Percentiles rank a stretch among this genome's conserved stretches.
phyloP scores from a whole-genome alignment of 2,888 invertebrate species.

The Zygothrica quintamaculata region DNA sequence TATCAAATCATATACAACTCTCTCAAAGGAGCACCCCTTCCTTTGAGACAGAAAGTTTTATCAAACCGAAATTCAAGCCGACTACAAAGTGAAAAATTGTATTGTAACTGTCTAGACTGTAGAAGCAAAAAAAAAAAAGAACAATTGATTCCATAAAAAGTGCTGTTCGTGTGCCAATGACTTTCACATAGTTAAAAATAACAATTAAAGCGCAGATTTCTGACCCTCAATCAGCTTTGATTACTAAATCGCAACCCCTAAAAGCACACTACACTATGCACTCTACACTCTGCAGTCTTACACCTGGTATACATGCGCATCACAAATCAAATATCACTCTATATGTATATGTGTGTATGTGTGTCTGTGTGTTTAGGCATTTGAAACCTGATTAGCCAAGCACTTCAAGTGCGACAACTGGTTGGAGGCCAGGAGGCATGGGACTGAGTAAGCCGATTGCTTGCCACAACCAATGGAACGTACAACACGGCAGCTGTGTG shows the following conservation, averaged over 20 bases:
- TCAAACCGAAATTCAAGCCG: slow-evolving; percentile 36
- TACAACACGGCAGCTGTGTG: slow-evolving; percentile 50
- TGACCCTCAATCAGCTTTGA: slow-evolving; percentile 61
- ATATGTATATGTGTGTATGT: slow-evolving; percentile 18
- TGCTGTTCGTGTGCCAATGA: slow-evolving; percentile 23
- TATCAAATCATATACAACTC: too few relatives aligned
- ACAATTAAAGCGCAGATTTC: slow-evolving; percentile 57
- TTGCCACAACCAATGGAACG: slow-evolving; percentile 31
- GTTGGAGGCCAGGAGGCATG: slow-evolving; percentile 14
- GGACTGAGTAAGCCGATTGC: slow-evolving; percentile 50
- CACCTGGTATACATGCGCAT: slow-evolving; percentile 17
- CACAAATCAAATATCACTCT: slow-evolving; percentile 20
- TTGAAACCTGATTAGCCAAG: slow-evolving; percentile 79
- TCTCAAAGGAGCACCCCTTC: too few relatives aligned
- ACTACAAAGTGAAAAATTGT: slow-evolving; percentile 5
- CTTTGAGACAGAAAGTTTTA: slow-evolving; percentile 26
- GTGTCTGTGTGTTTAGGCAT: slow-evolving; percentile 54
- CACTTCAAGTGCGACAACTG: slow-evolving; percentile 68
- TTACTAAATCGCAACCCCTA: slow-evolving; percentile 48
- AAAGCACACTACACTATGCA: slow-evolving; percentile 20
- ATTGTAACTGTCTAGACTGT: slow-evolving; percentile 62
- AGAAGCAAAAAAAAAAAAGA: too few relatives aligned
- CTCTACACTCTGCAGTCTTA: too few relatives aligned
- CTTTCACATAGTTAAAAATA: slow-evolving; percentile 33
- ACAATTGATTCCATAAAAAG: slow-evolving; percentile 35